Evolutionary conservation across 2,113 vertebrate genomes (phyloP).

Genomic region (Noturus placidus): DNA sequence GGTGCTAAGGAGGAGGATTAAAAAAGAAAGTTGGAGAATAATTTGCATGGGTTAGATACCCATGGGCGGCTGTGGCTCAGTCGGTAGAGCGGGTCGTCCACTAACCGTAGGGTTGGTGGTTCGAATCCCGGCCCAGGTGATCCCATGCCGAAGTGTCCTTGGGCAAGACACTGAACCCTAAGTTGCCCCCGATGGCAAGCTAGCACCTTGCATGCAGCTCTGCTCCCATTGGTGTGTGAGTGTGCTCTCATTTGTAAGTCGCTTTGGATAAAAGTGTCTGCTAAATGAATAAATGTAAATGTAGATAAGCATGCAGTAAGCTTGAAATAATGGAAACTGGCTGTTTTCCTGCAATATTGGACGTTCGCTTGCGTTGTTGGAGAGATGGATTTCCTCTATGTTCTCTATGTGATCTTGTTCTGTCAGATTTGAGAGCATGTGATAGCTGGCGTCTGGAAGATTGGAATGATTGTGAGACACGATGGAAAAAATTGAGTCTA

Average conservation of each 20-base stretch:
- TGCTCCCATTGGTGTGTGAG: no score
- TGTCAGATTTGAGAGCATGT: constrained; percentile 18
- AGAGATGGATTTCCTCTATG: constrained; percentile 4
- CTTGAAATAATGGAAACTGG: neutral
- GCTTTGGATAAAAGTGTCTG: no score
- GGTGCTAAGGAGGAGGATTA: neutral
- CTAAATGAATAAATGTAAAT: no score
- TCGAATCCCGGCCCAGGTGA: no score
- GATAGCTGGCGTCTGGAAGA: constrained; percentile 25
- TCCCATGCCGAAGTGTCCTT: no score
- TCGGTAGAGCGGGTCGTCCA: no score
- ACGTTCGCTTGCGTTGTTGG: neutral
- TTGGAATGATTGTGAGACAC: constrained; percentile 4
- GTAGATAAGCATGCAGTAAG: neutral
- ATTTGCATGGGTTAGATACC: neutral
- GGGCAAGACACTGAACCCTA: no score
- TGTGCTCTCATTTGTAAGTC: no score
- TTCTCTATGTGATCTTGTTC: constrained; percentile 20
- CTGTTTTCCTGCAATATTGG: neutral
- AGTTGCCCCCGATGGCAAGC: no score
- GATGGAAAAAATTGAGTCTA: neutral
- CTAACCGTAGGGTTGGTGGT: no score
- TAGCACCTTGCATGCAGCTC: no score
- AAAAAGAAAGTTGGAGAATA: neutral
- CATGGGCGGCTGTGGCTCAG: no score